phyloP scores from a whole-genome alignment of 2,113 vertebrate genomes.

The Monarcha castaneiventris region DNA sequence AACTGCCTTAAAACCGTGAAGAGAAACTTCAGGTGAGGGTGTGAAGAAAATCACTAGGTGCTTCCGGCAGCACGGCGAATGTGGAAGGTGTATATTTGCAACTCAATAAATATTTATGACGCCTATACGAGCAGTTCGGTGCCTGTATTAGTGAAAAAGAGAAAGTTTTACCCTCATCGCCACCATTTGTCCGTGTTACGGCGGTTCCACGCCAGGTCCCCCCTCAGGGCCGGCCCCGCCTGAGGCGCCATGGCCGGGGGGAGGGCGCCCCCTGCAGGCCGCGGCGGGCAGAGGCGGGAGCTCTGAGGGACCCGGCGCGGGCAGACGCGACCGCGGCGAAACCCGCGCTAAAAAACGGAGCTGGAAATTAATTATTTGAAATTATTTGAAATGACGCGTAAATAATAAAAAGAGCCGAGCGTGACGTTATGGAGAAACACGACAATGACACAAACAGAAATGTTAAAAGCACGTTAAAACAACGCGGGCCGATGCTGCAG shows the following conservation, averaged over 20 bases:
- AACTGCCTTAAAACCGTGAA: fast-evolving
- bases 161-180: neutral
- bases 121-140: neutral
- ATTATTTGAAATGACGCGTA: neutral
- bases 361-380: fast-evolving
- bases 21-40: neutral
- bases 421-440: neutral
- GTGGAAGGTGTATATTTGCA: neutral
- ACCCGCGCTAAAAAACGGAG: fast-evolving
- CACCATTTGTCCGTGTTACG: neutral
- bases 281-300: neutral
- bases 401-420: neutral
- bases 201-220: neutral
- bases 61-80: neutral
- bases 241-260: conserved; percentile 51
- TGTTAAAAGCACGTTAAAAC: neutral
- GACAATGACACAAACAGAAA: fast-evolving
- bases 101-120: neutral
- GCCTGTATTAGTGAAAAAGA: neutral
- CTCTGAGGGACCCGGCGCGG: neutral
- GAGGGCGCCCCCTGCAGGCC: conserved; percentile 74
- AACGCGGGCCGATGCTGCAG: neutral
- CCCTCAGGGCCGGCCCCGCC: neutral
- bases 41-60: fast-evolving
- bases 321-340: fast-evolving